Evolutionary conservation across 2,113 vertebrate genomes (phyloP), one percentile per base, ranked within the genome.

Genomic region (Gallinago media): DNA sequence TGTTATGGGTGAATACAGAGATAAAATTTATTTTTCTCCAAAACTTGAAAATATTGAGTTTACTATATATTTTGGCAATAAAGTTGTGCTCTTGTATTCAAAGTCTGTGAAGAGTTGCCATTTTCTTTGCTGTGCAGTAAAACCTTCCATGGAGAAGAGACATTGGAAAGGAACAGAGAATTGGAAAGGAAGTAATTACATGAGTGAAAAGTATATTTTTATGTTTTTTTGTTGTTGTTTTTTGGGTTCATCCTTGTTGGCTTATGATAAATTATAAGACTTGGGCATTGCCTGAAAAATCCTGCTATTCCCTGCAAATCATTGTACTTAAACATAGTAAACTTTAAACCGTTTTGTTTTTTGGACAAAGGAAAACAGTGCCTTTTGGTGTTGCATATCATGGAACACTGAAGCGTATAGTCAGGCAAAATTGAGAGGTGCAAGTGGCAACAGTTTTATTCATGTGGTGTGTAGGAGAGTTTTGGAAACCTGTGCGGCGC

Each of bases 401-500:
- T 97, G 90, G 95, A 97, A 97, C 96, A 98, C 96, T 97, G 95
- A 98, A 96, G 94, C 85, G 86, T 96, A 84, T 49, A 96, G 96
- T 75, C 89, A 97, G 34, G 96, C 96, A 89, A 98, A 97, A 98
- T 86, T 96, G 94, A 88, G 96, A 97, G 94, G 96, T 98, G 96
- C 95, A 97, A 97, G 97, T 98, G 97, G 98, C 97, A 98, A 96
- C 96, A 95, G 96, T 98, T 98, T 97, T 92, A 97, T 98, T 98
- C 96, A 56, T 25, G 96, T 97, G 97, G 75, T 98, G 82, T 93
- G 78, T 97, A 97, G 96, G 97, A 93, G 92, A 96, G 96, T 96
- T 97, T 95, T 92, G 96, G 86, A 97, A 96, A 90, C 88, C 91
- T 98, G 95, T 97, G 97, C 94, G 78, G 96, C 89, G 62, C 96